Base-by-base conservation (phyloP, 1,140 invertebrate species). In the Melipona quadrifasciata region DNA sequence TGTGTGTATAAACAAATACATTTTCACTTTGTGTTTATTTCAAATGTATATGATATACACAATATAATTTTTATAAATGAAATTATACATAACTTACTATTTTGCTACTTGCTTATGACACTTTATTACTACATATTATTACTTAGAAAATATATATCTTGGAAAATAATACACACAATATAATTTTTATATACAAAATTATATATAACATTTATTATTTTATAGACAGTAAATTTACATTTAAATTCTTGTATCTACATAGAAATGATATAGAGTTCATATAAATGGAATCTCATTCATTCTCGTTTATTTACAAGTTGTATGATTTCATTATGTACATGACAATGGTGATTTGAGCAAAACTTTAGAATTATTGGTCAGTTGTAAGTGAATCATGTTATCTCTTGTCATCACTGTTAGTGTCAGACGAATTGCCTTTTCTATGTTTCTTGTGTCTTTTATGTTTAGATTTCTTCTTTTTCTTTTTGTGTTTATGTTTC, bases 371-470 rank as follows among this genome's bases (percentile, higher is more conserved):
- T 57, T 71, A 61, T n/a, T 24, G 10, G 0, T 2, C 8, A 2
- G 31, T 34, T 39, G 2, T 34, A 47, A 51, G n/a, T 31, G 24
- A 31, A 0, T 39, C 17, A 51, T 53, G 57, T 61, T 34, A 84
- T 84, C 34, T 80, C 64, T 73, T 39, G 17, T 85, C 64, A 47
- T 91, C 78, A 53, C 85, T 82, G 31, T 92, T 80, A 80, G 84
- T 92, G 11, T 93, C 87, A 1, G 92, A 93, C 3, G 91, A 90
- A 79, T 80, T 74, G 47, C 91, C 80, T 65, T 94, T 94, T 27
- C 89, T 94, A 31, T 92, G 92, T 34, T 94, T 95, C 64, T 93
- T 95, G 39, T 78, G 91, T 68, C 94, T 95, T 57, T 93, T 94
- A 34, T 90, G 91, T 77, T 94, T 94, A 0, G 86, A 92, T 53